Base-by-base conservation (phyloP, 2,113 vertebrate genomes). In the Thymallus thymallus region DNA sequence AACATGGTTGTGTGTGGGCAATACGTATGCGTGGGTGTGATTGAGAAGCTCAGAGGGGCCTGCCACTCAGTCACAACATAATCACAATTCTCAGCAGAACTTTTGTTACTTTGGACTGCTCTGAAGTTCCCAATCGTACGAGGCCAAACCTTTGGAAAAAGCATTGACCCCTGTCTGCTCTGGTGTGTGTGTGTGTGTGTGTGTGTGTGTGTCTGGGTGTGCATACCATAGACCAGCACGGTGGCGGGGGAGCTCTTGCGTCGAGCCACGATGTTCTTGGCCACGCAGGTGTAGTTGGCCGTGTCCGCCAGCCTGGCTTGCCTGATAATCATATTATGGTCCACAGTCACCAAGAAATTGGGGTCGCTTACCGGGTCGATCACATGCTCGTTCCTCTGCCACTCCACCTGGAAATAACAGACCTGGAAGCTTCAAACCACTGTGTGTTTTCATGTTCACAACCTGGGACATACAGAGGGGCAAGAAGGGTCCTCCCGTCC, bases 221-320 rank as follows among this genome's bases (percentile, higher is more conserved):
- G 88, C 88, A 45, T 93, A 99, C 97, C 97, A 0, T 97, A 98
- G 85, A 98, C 95, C 0, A 93, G 94, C 88, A 99, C 92, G 0
- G 96, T 94, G 0, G 98, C 98, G 0, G 96, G 95, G 69, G 89
- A 77, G 30, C 98, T 99, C 84, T 95, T 96, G 76, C 98, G 95
- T 3, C 97, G 94, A 1, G 98, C 98, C 5, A 99, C 97, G 0
- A 99, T 97, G 91, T 99, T 99, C 91, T 99, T 99, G 85, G 98
- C 97, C 88, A 99, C 95, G 0, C 98, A 99, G 60, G 97, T 99
- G 90, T 99, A 99, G 94, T 99, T 99, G 89, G 95, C 98, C 0
- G 97, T 98, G 92, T 99, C 98, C 0, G 95, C 96, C 84, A 99
- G 92, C 6, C 97, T 96, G 23, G 97, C 96, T 81, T 97, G 95